A percentile compares a stretch with the other conserved stretches of the same genome.
Evolutionary conservation across 2,888 invertebrate genomes (phyloP).

Genomic region (Brenthis daphne): DNA sequence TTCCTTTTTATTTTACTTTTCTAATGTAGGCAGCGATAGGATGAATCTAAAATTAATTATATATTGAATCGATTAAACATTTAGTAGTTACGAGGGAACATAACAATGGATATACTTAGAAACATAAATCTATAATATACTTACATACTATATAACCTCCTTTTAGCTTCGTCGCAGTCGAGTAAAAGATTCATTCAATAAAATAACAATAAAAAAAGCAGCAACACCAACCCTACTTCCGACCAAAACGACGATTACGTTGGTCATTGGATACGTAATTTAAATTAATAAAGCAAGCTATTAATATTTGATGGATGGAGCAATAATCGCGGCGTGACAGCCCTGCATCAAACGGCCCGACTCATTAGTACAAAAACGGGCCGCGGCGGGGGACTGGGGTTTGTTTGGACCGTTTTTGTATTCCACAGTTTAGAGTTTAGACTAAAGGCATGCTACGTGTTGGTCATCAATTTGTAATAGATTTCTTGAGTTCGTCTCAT

Average conservation of each 20-base stretch:
- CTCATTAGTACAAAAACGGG: slow-evolving; percentile 45
- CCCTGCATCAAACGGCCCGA: slow-evolving; percentile 59
- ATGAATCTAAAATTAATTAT: too few species aligned
- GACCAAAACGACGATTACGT: slow-evolving; percentile 43
- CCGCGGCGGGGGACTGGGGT: slow-evolving; percentile 20
- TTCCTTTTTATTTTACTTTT: too few species aligned
- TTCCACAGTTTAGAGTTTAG: background rate
- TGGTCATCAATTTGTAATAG: background rate
- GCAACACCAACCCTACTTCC: slow-evolving; percentile 15
- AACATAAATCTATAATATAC: too few species aligned
- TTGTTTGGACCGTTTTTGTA: background rate
- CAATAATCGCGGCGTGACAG: slow-evolving; percentile 51
- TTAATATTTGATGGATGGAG: slow-evolving; percentile 64
- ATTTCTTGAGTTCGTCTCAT: background rate
- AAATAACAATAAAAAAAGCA: background rate
- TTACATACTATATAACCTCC: too few species aligned
- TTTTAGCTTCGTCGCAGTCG: too few species aligned
- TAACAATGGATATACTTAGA: too few species aligned
- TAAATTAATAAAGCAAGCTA: slow-evolving; percentile 47
- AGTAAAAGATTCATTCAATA: background rate
- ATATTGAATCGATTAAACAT: too few species aligned
- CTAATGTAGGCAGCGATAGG: too few species aligned
- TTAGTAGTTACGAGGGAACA: too few species aligned
- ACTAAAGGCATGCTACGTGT: background rate
- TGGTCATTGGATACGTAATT: slow-evolving; percentile 46